Conservation (phyloP, 2,888 invertebrate species). For the Pterostichus madidus region DNA sequence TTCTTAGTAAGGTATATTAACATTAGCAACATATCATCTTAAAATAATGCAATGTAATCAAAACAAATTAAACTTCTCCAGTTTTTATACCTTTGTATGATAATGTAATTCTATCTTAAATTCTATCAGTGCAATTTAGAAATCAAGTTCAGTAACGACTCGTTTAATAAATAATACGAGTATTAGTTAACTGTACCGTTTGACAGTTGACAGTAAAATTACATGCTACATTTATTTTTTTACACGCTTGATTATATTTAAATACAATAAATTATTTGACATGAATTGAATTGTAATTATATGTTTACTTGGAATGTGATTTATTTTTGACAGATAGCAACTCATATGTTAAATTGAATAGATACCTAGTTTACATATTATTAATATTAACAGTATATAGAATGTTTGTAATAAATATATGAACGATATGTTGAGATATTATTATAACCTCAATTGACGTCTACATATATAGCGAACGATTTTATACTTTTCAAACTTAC, state of each 20-base stretch:
- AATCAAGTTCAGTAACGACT: background rate
- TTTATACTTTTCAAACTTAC: too few species aligned
- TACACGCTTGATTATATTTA: background rate
- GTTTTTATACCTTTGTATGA: background rate
- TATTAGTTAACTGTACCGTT: background rate
- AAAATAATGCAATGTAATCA: constrained; percentile 12
- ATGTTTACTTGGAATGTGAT: background rate
- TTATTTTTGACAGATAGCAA: background rate
- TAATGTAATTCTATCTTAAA: background rate
- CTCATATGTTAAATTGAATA: background rate
- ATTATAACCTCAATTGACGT: too few species aligned
- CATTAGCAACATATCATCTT: background rate
- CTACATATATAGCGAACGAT: too few species aligned
- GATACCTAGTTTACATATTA: too few species aligned
- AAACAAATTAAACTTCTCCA: background rate
- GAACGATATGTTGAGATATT: too few species aligned
- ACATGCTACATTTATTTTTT: background rate
- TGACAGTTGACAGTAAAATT: constrained; percentile 9
- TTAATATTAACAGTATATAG: too few species aligned
- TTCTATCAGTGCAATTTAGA: too few species aligned
- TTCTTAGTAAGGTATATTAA: background rate
- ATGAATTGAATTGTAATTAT: constrained; percentile 7
- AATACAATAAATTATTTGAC: constrained; percentile 1
- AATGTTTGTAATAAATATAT: too few species aligned
- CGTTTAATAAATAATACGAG: background rate